Percentiles rank a stretch among this genome's conserved stretches.
Conservation (phyloP, 64 coral and sea anemone genomes). For the Acropora yongei region DNA sequence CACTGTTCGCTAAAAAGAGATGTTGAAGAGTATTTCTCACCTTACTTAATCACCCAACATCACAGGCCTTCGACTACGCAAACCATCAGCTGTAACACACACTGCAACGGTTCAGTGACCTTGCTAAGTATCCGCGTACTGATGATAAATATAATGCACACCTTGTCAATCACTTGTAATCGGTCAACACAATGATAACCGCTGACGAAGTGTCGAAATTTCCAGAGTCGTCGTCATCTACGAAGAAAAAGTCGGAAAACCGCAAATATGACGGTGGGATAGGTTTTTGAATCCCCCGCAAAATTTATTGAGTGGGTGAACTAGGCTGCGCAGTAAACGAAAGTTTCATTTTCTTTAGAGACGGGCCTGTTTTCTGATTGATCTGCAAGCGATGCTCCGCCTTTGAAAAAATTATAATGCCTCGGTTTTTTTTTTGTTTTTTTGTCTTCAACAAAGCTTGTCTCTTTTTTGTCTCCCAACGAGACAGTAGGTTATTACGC, state of each 20-base stretch:
- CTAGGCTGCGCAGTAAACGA: not conserved
- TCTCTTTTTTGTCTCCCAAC: no score
- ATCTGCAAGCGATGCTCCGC: no score
- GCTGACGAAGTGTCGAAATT: no score
- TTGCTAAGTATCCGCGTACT: not conserved
- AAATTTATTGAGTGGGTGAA: not conserved
- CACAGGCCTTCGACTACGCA: not conserved
- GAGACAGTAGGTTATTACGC: no score
- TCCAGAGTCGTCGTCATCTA: no score
- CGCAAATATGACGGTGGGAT: not conserved
- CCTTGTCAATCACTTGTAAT: conserved; percentile 17
- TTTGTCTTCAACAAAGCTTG: no score
- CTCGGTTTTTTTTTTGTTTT: no score
- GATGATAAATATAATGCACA: not conserved
- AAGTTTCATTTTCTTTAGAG: not conserved
- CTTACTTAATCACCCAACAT: conserved; percentile 28
- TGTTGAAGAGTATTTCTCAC: conserved; percentile 25
- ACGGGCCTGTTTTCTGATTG: not conserved
- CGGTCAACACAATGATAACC: not conserved
- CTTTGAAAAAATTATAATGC: no score
- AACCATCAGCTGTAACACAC: not conserved
- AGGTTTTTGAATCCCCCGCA: not conserved
- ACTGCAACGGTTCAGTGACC: not conserved
- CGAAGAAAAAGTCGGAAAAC: no score
- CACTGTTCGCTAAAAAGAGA: not conserved